These are phyloP conservation scores for Melanargia galathea DNA, from an alignment of 2,888 invertebrate genomes.

Conservation along the genomic window DNA sequence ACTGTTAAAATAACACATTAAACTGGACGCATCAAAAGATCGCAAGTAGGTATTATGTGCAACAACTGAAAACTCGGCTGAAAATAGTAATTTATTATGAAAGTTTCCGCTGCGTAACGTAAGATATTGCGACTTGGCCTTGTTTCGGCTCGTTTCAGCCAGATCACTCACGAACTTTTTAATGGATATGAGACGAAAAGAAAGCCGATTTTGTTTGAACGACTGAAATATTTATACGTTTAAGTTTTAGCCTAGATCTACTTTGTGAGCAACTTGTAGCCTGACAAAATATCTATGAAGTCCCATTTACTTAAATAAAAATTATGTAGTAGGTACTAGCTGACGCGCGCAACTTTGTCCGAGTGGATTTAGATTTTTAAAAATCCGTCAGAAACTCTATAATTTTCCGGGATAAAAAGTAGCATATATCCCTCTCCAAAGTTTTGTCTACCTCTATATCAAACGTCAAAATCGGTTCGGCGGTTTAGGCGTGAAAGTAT, in stretches of 20 bases:
- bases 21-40: not conserved
- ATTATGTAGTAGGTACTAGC: too few species aligned
- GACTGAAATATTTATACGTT: not conserved
- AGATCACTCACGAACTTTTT: constrained; percentile 11
- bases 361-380: too few species aligned
- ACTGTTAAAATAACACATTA: too few species aligned
- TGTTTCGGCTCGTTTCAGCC: not conserved
- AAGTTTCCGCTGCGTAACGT: constrained; percentile 21
- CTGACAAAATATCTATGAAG: too few species aligned
- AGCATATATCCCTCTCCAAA: too few species aligned
- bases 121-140: constrained; percentile 17
- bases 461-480: too few species aligned
- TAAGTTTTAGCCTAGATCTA: not conserved
- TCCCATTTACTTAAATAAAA: too few species aligned
- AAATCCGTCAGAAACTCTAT: too few species aligned
- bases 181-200: constrained; percentile 8
- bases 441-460: too few species aligned
- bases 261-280: not conserved
- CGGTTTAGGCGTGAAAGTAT: too few species aligned
- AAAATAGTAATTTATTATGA: constrained; percentile 21
- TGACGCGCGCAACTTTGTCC: too few species aligned
- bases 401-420: too few species aligned
- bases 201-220: not conserved
- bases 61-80: constrained; percentile 5
- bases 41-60: not conserved